Base-by-base conservation (phyloP, 2,113 vertebrate species). In the Typhlomys cinereus region DNA sequence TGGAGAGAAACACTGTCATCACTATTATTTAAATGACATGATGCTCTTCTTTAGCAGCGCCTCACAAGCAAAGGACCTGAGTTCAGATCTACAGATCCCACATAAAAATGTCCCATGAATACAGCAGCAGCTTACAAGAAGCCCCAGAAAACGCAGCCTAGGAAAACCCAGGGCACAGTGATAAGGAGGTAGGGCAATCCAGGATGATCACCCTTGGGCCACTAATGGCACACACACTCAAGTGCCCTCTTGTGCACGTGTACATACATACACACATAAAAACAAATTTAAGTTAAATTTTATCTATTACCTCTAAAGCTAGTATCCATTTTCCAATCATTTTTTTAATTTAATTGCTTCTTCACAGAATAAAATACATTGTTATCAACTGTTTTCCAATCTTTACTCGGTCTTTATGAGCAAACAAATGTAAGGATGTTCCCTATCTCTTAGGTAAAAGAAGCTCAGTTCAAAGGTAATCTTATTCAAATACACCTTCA, bases 341-440 rank as follows among this genome's bases (percentile, higher is more conserved):
- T 41, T 79, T 57, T 64, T n/a, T n/a, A n/a, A n/a, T n/a, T n/a
- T 62, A 85, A 76, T 9, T 89, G n/a, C 18, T 90, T 95, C 31
- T 85, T 39, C 27, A 85, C 39, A 79, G 50, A 73, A 71, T 84
- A 94, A 82, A 21, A 85, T 27, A 92, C 1, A 46, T 44, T 75
- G 8, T 88, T n/a, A 50, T 27, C 83, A 83, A 71, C 15, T 61
- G 74, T 74, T 88, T 91, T 74, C 54, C 50, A 81, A 79, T 76
- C 61, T 59, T 83, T 78, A 44, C n/a, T 15, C 86, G 82, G 50
- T 50, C 31, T 92, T 62, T n/a, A 20, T 41, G 27, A 50, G 9
- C 25, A 44, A 85, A 76, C 3, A 78, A 85, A 78, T 14, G 46
- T 75, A 88, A 44, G 12, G 34, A 76, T 48, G 90, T 9, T 88